Percentiles rank a stretch among this genome's conserved stretches.
Conservation (phyloP, 2,797 vertebrate genomes). For the Glossophaga mutica region DNA sequence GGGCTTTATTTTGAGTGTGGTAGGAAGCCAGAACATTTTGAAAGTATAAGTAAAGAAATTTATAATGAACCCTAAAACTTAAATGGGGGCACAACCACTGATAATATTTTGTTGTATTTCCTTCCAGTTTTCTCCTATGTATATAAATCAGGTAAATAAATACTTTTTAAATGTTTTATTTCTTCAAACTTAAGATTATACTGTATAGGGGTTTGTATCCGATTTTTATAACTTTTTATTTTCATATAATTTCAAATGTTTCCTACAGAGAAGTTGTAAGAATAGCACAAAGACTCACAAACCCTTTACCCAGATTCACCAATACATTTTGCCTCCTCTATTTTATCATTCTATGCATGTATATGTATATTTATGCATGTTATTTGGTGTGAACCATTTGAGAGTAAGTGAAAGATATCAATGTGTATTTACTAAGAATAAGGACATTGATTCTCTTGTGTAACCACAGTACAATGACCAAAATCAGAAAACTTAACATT, state of each 20-base stretch:
- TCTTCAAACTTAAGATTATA: background rate
- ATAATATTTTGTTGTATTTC: background rate
- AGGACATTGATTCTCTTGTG: background rate
- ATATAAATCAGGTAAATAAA: background rate
- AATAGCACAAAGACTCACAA: background rate
- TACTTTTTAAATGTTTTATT: background rate
- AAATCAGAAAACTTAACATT: background rate
- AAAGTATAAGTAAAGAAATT: slow-evolving; percentile 12
- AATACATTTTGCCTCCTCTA: background rate
- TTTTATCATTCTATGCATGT: background rate
- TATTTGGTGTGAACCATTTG: background rate
- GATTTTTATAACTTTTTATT: background rate
- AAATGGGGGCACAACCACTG: background rate
- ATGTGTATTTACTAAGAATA: background rate
- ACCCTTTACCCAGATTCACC: background rate
- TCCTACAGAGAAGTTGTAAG: background rate
- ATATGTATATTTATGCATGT: background rate
- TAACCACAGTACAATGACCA: background rate
- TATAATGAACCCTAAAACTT: background rate
- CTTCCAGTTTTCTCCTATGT: background rate
- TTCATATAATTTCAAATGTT: slow-evolving; percentile 25
- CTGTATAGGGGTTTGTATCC: background rate
- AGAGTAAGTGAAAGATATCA: background rate
- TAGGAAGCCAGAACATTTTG: background rate
- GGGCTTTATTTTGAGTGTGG: background rate